A percentile compares a stretch with the other conserved stretches of the same genome.
phyloP scores from a whole-genome alignment of 2,888 invertebrate species.

The Autographa pulchrina region DNA sequence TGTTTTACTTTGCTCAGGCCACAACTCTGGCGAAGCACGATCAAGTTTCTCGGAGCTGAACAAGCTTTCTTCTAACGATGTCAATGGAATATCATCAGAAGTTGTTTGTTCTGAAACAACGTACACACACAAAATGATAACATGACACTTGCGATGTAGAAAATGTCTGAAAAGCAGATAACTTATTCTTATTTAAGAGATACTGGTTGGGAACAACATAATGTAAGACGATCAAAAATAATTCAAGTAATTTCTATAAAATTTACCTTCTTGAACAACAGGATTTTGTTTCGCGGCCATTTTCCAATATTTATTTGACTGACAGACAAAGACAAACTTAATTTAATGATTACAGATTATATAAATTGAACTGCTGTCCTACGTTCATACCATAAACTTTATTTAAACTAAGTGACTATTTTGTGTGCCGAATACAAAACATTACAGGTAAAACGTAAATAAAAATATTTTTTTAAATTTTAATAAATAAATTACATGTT shows the following conservation, averaged over 20 bases:
- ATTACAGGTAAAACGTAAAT: too few species aligned
- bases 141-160: background rate
- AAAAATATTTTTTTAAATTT: too few species aligned
- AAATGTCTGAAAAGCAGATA: background rate
- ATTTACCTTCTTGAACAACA: constrained; percentile 90
- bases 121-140: constrained; percentile 10
- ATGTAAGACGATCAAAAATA: background rate
- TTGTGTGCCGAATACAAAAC: too few species aligned
- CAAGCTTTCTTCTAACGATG: constrained; percentile 92
- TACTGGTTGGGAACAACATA: constrained; percentile 7
- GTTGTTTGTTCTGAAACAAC: constrained; percentile 79
- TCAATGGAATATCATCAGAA: constrained; percentile 86
- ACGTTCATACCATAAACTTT: too few species aligned
- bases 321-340: constrained; percentile 9
- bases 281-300: constrained; percentile 92
- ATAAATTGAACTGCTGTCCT: background rate
- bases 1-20: constrained; percentile 97
- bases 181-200: background rate
- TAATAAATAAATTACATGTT: too few species aligned
- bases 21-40: constrained; percentile 98
- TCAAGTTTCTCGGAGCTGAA: constrained; percentile 97
- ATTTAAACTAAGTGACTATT: too few species aligned
- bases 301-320: constrained; percentile 80
- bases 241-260: constrained; percentile 10
- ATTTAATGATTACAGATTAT: constrained; percentile 31